Evolutionary conservation across 1,140 invertebrate species (phyloP), one percentile per base, ranked within the genome.

Genomic region (Nilaparvata lugens): DNA sequence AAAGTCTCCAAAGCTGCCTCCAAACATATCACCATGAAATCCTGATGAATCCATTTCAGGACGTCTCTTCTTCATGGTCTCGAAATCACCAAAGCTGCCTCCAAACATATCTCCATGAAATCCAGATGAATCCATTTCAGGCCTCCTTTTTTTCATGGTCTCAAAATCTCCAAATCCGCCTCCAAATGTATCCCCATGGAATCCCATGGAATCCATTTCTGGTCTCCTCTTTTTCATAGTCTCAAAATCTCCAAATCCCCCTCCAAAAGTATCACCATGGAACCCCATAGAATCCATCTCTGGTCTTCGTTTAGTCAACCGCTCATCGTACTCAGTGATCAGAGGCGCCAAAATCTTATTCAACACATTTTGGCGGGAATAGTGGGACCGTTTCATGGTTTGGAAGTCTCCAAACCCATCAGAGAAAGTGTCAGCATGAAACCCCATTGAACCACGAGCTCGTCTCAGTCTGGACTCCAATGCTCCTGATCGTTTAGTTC

Each of bases 1-100:
- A 65, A 78, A 79, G 42, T 76, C 73, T 11, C 76, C 78, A 59
- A 79, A 78, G 2, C 75, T 74, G 56, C 70, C 67, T 59, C 69
- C 64, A 57, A 67, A 69, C 2, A 60, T 64, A 40, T 64, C 65
- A 7, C 64, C 64, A 55, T 78, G 71, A 63, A 66, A 76, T 70
- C 64, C 63, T 38, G 51, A 60, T 62, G 63, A 40, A 62, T 58
- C 63, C 65, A 66, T 64, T 25, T 65, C 61, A 19, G 56, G 57
- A 53, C 63, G 45, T 56, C 63, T 55, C 53, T 71, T 66, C 43
- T 71, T 73, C 71, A 73, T 71, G 19, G 72, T 73, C 60, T 71
- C 67, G 53, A 74, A 73, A 56, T 74, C 71, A 9, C 69, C 71
- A 60, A 71, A 71, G 16, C 68, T 66, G 4, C 58, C 54, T 23